phyloP scores from a whole-genome alignment of 1,140 invertebrate species.

The Acromyrmex heyeri region DNA sequence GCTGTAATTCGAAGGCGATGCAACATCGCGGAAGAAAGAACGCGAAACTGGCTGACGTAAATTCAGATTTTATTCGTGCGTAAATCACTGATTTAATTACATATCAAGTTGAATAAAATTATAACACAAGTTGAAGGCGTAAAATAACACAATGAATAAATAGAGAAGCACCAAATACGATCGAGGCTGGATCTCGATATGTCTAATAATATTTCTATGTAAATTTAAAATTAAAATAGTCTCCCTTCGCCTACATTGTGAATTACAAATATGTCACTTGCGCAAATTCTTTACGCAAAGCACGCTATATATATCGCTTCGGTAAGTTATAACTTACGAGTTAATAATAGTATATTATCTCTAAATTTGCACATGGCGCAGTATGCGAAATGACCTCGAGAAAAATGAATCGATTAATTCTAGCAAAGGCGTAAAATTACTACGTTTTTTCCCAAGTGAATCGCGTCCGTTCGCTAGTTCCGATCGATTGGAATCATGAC shows the following conservation, averaged over 20 bases:
- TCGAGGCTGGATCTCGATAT: no score
- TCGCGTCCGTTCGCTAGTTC: slow-evolving; percentile 46
- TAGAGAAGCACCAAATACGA: no score
- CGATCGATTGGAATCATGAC: slow-evolving; percentile 50
- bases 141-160: no score
- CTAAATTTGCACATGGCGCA: slow-evolving; percentile 1
- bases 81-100: no score
- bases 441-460: slow-evolving; percentile 42
- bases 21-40: slow-evolving; percentile 12
- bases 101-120: background rate
- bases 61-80: background rate
- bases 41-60: slow-evolving; percentile 18
- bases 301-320: background rate
- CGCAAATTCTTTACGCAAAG: background rate
- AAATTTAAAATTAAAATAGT: slow-evolving; percentile 17
- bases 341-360: slow-evolving; percentile 43
- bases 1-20: slow-evolving; percentile 20
- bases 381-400: slow-evolving; percentile 21
- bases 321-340: slow-evolving; percentile 31
- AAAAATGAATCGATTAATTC: slow-evolving; percentile 28
- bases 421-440: background rate
- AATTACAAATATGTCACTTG: slow-evolving; percentile 3
- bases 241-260: background rate
- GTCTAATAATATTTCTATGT: no score
- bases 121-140: no score